Evolutionary conservation across 2,113 vertebrate species (phyloP), one percentile per base, ranked within the genome.

Genomic region (Gulo gulo): DNA sequence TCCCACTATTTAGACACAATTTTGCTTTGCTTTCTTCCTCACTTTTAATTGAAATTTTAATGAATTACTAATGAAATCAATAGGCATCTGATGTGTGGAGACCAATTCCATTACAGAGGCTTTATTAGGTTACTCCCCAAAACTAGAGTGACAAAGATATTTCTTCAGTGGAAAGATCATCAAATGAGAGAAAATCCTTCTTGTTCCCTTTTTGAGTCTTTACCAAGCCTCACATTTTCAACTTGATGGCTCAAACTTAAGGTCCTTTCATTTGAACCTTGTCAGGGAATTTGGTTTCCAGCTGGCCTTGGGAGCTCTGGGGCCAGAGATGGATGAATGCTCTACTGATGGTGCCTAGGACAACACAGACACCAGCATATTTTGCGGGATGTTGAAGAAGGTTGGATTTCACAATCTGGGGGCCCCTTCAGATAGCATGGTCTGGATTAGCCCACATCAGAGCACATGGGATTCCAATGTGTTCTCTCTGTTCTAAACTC

Each of bases 41-140:
- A 86, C 21, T n/a, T 39, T 86, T 94, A 82, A 80, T 36, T 47
- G 57, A 88, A 74, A 5, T 93, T 94, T 88, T 80, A 88, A 89
- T 69, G 63, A 90, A 84, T 88, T 76, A 67, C 67, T 76, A 81
- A 71, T 88, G 57, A 89, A 94, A 80, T 96, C 74, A 81, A 21
- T 92, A 71, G 63, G 63, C 93, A 92, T 94, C 74, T 57, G 59
- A 84, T 92, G 34, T 95, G 11, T 83, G 39, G 88, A 98, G 79
- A 83, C 95, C 97, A 87, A 97, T 57, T 92, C 1, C 85, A 96
- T 88, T 87, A 45, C 15, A 52, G 23, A 90, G 52, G 92, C 55
- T 97, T 96, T 95, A 59, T 92, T 79, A 97, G 69, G 45, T 93
- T 76, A 52, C 90, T 97, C 94, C 93, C 50, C 67, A 78, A 82